A percentile compares a stretch with the other conserved stretches of the same genome.
These are phyloP conservation scores for Sorex maritimensis DNA, from an alignment of 2,797 vertebrate genomes.

Conservation along the genomic window DNA sequence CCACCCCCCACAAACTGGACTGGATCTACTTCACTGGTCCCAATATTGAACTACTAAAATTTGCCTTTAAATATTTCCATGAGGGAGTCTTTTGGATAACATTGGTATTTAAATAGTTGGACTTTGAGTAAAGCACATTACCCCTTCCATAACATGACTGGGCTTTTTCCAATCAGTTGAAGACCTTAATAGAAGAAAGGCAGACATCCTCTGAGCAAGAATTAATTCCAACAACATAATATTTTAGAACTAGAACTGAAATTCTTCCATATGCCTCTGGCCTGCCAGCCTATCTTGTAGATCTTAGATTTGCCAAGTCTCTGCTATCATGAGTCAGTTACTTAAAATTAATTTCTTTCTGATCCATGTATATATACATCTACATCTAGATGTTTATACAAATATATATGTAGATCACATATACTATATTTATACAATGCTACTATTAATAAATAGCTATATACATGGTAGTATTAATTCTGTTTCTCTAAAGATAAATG, in stretches of 20 bases:
- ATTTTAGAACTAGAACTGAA: constrained; percentile 9
- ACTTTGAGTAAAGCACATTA: constrained; percentile 28
- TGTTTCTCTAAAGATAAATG: not conserved
- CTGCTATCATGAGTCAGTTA: not conserved
- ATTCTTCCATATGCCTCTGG: not conserved
- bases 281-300: not conserved
- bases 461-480: not conserved
- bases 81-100: not conserved
- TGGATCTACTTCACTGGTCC: too few species aligned
- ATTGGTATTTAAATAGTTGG: constrained; percentile 11
- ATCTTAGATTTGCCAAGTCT: not conserved
- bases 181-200: not conserved
- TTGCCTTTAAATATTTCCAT: constrained; percentile 17
- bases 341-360: not conserved
- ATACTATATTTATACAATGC: too few species aligned
- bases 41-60: not conserved
- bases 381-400: not conserved
- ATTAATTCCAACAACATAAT: not conserved
- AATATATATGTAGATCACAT: not conserved
- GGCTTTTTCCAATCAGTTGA: not conserved
- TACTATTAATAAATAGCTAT: too few species aligned
- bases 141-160: not conserved
- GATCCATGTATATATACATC: not conserved
- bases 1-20: too few species aligned
- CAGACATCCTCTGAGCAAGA: not conserved